Evolutionary conservation across 2,113 vertebrate genomes (phyloP).

Genomic region (Labeo catla): DNA sequence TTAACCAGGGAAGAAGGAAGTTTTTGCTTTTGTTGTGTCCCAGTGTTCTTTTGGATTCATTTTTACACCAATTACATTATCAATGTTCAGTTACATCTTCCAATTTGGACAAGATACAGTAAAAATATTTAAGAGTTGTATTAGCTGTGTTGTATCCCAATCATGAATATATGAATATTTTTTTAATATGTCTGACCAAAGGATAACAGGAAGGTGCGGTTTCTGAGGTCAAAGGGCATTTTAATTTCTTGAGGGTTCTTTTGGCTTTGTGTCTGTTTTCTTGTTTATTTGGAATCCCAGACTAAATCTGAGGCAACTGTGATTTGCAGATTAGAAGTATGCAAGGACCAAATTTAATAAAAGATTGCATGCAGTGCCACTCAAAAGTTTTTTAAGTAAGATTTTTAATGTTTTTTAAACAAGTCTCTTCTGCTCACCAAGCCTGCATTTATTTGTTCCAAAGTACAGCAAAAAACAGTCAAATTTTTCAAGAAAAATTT

Average conservation of each 20-base stretch:
- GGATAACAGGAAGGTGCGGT: background rate
- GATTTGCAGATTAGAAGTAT: background rate
- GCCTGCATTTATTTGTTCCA: too few relatives aligned
- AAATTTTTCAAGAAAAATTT: too few relatives aligned
- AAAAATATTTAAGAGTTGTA: background rate
- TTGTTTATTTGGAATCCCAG: background rate
- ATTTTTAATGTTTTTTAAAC: too few relatives aligned
- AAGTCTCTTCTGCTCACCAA: too few relatives aligned
- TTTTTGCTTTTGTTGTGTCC: background rate
- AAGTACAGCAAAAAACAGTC: too few relatives aligned
- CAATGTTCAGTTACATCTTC: background rate
- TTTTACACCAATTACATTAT: background rate
- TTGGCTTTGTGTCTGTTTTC: background rate
- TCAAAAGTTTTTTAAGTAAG: too few relatives aligned
- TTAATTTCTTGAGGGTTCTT: background rate
- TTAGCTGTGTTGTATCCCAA: background rate
- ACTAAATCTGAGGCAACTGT: background rate
- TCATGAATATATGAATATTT: too few relatives aligned
- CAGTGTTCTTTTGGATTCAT: background rate
- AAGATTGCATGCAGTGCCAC: too few relatives aligned
- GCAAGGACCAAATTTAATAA: background rate
- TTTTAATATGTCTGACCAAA: background rate
- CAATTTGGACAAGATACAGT: background rate
- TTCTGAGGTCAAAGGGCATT: background rate
- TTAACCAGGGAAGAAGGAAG: background rate